These are phyloP conservation scores for Dicaeum eximium DNA, from an alignment of 2,113 vertebrate genomes.

Conservation along the genomic window DNA sequence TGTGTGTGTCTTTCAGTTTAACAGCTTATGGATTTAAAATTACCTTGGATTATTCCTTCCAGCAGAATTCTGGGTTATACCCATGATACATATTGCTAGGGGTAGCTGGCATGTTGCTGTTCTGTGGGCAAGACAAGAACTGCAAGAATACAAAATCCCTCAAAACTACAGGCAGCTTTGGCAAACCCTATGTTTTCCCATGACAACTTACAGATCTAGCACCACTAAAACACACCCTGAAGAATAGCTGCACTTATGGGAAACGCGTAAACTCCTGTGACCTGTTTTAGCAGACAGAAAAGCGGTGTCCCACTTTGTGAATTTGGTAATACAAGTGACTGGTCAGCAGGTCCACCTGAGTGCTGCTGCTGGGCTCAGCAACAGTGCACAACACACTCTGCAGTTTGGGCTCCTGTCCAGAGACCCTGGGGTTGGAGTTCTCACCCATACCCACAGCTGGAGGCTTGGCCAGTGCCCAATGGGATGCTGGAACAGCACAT, in stretches of 20 bases:
- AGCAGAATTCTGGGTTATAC: neutral
- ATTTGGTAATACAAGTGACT: neutral
- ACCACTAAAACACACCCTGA: accelerated
- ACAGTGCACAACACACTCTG: accelerated
- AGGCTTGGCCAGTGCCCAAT: neutral
- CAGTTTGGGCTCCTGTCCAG: neutral
- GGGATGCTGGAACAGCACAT: neutral
- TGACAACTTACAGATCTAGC: neutral
- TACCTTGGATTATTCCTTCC: neutral
- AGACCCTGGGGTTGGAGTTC: accelerated
- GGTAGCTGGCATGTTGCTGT: neutral
- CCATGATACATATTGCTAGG: neutral
- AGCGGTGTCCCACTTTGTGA: neutral
- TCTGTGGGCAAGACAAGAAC: neutral
- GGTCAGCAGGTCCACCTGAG: neutral
- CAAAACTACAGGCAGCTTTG: neutral
- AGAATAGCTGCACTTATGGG: neutral
- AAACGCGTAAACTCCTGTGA: neutral
- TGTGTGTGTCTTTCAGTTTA: neutral
- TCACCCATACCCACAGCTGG: neutral
- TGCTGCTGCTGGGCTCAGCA: neutral
- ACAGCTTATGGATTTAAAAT: neutral
- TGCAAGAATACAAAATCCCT: neutral
- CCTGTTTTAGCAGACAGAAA: neutral
- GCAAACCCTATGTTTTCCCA: neutral